Evolutionary conservation across 2,797 vertebrate genomes (phyloP), one percentile per base, ranked within the genome.

Genomic region (Acropternis orthonyx): DNA sequence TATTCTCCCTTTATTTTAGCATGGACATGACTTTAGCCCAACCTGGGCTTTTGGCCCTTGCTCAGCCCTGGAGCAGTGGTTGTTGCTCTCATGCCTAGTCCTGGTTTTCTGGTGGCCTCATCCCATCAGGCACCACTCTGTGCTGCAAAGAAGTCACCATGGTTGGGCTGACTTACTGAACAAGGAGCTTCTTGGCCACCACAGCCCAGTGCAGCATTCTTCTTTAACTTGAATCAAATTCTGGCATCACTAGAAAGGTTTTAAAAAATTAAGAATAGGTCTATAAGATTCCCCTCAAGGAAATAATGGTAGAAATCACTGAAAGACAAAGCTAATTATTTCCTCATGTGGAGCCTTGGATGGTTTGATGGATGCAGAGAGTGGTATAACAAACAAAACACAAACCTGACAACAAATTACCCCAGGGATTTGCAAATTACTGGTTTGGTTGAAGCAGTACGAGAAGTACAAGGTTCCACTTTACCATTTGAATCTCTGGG

Each of bases 41-140:
- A 21, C 0, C n/a, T n/a, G n/a, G n/a, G n/a, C n/a, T n/a, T 14
- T 69, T 26, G 68, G 65, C 16, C 4, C 49, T 41, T 24, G 58
- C 49, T 72, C 44, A 51, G 34, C 54, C 4, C 1, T 39, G n/a
- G 14, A 71, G 36, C 27, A 41, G 39, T 2, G 6, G 30, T 13
- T 32, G 37, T 5, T 58, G 44, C 30, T 71, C 5, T 43, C 54
- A 1, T 3, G 0, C 16, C 0, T 22, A 23, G 26, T 48, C 66
- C 61, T 2, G 2, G 19, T 39, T 46, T 84, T 39, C 77, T 54
- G 51, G 74, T 59, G 67, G 43, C 20, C 24, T 27, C 51, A 54
- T 52, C 59, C 44, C 34, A 10, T 39, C n/a, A 43, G 63, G 39
- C 37, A 7, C 4, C 0, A 0, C 14, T 52, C 59, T 1, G 1